These are phyloP conservation scores for Echinops telfairi DNA, from an alignment of 2,113 vertebrate genomes.

Conservation along the genomic window DNA sequence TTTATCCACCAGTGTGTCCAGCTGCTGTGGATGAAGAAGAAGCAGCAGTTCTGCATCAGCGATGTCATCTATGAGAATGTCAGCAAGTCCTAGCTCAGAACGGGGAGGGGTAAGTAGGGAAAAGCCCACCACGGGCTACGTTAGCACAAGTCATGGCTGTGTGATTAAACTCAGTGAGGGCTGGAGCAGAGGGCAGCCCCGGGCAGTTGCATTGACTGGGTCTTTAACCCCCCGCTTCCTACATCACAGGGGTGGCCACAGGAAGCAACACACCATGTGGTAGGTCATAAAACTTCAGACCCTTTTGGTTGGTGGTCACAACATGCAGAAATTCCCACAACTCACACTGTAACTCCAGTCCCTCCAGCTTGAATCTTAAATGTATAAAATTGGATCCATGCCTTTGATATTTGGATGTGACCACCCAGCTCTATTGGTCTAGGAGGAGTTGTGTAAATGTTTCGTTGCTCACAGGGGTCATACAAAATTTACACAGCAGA, in stretches of 20 bases:
- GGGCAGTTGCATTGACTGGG: not conserved
- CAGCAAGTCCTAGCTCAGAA: conserved; percentile 93
- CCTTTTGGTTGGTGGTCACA: too few relatives aligned
- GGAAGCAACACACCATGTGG: not conserved
- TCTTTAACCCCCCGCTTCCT: not conserved
- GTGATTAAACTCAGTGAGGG: not conserved
- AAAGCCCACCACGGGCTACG: fast-evolving
- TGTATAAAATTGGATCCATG: not conserved
- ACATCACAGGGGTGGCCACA: fast-evolving
- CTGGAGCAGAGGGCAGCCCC: not conserved
- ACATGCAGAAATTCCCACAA: not conserved
- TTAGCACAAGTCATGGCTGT: not conserved
- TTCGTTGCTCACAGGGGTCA: not conserved
- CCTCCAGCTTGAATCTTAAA: not conserved
- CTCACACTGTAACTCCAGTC: not conserved
- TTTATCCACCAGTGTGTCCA: conserved; percentile 99
- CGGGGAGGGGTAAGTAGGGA: conserved; percentile 80
- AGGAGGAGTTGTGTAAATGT: not conserved
- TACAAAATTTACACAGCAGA: not conserved
- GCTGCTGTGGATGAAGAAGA: conserved; percentile 97
- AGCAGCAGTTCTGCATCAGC: conserved; percentile 93
- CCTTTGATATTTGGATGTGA: not conserved
- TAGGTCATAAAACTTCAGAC: not conserved
- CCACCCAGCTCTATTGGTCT: not conserved
- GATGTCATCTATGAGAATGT: conserved; percentile 98